Evolutionary conservation across 2,888 invertebrate genomes (phyloP), one percentile per base, ranked within the genome.

Genomic region (Allygus modestus): DNA sequence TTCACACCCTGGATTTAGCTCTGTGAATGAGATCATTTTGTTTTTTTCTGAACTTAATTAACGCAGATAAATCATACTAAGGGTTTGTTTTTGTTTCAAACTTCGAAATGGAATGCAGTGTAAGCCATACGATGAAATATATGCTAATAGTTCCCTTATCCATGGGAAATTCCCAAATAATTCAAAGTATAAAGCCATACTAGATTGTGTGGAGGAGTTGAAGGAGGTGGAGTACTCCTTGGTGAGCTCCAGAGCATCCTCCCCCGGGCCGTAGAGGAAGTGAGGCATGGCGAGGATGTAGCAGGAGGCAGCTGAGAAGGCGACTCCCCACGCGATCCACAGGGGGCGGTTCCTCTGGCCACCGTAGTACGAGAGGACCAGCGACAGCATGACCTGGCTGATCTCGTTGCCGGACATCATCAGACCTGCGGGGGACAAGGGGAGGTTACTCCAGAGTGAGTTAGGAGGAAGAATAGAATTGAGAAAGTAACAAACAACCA

Each of bases 391-490:
- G 85, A 94, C 93, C 90, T 94, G 94, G 82, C 94, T 94, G 88
- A 94, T 92, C 90, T 94, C 94, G 90, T 94, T 94, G 41, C 94
- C 94, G 82, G 94, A 93, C 75, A 94, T 91, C 86, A 94, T 92
- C 58, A 94, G 91, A 54, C 94, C 94, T 94, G 88, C 26, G 89
- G 89, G 69, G 31, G n/a, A 17, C 31, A 71, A 46, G 46, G 46
- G 12, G 37, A 37, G 11, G 37, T 37, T 37, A n/a, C n/a, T n/a
- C n/a, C n/a, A 37, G 37, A 9, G 37, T 37, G 54, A 54, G 23
- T 7, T 54, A 54, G 5, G 5, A 54, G 31, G 5, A 12, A 31
- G 17, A 26, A 31, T 9, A 7, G n/a, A 79, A 41, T 11, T 15
- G 17, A 79, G 17, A 61, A 61, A n/a, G 65, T n/a, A n/a, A n/a